These are phyloP conservation scores for Perithous albicinctus DNA, from an alignment of 2,888 invertebrate species.

Conservation along the genomic window DNA sequence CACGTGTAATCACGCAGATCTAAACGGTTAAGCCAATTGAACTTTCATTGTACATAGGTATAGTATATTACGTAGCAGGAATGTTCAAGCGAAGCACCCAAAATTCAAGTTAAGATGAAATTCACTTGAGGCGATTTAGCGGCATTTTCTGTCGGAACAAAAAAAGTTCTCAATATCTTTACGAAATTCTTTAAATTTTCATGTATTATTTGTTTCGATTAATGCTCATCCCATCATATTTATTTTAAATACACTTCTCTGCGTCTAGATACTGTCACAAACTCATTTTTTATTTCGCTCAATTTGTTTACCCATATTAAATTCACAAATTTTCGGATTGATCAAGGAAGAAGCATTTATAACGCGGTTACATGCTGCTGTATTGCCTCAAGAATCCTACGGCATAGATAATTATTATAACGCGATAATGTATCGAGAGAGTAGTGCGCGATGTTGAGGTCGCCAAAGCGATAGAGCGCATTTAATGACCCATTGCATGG, in stretches of 20 bases:
- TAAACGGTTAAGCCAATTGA: constrained; percentile 64
- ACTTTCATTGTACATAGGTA: constrained; percentile 76
- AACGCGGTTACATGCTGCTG: constrained; percentile 23
- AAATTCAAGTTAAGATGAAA: constrained; percentile 67
- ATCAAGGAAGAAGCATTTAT: neutral
- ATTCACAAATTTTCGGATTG: neutral
- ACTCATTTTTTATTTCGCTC: neutral
- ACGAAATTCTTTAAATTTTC: neutral
- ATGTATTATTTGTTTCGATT: too few species aligned
- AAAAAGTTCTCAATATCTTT: neutral
- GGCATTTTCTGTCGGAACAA: neutral
- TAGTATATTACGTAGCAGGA: constrained; percentile 68
- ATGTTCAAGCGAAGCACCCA: constrained; percentile 72
- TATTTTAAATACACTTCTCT: neutral
- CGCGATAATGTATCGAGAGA: constrained; percentile 61
- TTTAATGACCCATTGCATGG: constrained; percentile 73
- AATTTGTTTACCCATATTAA: neutral
- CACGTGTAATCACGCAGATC: constrained; percentile 38
- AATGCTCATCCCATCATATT: neutral
- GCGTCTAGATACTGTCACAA: neutral
- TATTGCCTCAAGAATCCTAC: constrained; percentile 52
- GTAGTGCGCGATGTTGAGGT: constrained; percentile 61
- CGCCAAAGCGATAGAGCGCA: constrained; percentile 76
- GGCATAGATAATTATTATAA: constrained; percentile 63
- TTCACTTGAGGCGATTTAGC: constrained; percentile 47